Base-by-base conservation (phyloP, 1,140 invertebrate genomes). In the Drosophila carrolli region DNA sequence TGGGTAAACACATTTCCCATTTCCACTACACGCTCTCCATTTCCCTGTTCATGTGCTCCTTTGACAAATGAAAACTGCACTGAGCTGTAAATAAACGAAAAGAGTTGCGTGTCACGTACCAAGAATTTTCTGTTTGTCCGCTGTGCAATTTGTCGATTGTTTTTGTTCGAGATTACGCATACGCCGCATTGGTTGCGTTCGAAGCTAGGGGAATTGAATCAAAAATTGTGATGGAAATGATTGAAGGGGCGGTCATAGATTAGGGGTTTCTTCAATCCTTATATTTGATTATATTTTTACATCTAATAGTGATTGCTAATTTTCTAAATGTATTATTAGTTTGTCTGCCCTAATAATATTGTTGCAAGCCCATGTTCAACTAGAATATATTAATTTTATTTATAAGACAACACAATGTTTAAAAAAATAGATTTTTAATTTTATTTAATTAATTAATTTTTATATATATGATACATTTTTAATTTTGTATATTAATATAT, bases 41-140 rank as follows among this genome's bases (percentile, higher is more conserved):
- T 55, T 53, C 11, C 44, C n/a, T 10, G n/a, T 10, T 4, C 35
- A 47, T 63, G 54, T 41, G 48, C 19, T 35, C 55, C 40, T 71
- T 71, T 79, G 60, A 72, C 65, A 81, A 81, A 81, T 77, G 46
- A 51, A 81, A 73, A 77, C 62, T 73, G 53, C 46, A 61, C 44
- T n/a, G 43, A 66, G 58, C 60, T 48, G 59, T 65, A 81, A 81
- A 81, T 57, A 76, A 62, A 73, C 66, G 57, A 43, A 37, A 40
- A 43, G 40, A 63, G 46, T 61, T 58, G 55, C 55, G 47, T 57
- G 78, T 61, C 72, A 81, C 72, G 78, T 72, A 72, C 38, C 38
- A 38, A 47, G 56, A 71, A 76, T 74, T 53, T 73, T 73, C 54
- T 41, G 51, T 61, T 63, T 53, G 65, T 41, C 50, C 44, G 32